Base-by-base conservation (phyloP, 2,888 invertebrate genomes). In the Dolichomitus sp. region DNA sequence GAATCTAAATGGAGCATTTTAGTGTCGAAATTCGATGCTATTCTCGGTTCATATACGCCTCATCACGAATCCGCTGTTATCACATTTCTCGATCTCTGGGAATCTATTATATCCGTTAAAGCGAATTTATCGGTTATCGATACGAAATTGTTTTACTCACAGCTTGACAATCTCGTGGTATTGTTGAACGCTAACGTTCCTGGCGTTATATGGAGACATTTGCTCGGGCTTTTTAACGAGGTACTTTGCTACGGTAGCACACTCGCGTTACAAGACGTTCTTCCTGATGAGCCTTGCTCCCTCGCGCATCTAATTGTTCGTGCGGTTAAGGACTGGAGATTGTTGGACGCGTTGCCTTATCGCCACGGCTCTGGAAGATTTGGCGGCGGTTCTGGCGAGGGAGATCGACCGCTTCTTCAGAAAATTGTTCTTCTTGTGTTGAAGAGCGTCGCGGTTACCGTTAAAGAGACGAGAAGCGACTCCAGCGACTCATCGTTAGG, bases 161-260 rank as follows among this genome's bases (percentile, higher is more conserved):
- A 98, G 91, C 94, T 98, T 87, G 97, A 98, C 88, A 96, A 96
- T 89, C 97, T 98, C 93, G 97, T 97, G 14, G 95, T 96, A 81
- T 94, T 97, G 81, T 93, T 97, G 76, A 94, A 95, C 81, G 93
- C 96, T 59, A 96, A 95, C 91, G 94, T 98, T n/a, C 97, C 98
- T 0, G 96, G 97, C 84, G 95, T 97, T 65, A 96, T 98, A 87
- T 98, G 98, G 96, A 96, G 97, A 89, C 97, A 98, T 94, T 95
- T 98, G 89, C 93, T 98, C 83, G 97, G 97, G 87, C 94, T 98
- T 42, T 98, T 98, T 88, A 98, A 98, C 93, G 98, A 98, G 94
- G 98, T 98, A 9, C 94, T 98, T 70, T 98, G 98, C 93, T 98
- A 98, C 93, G 98, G 98, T 2, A 98, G 98, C 85, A 98, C 98